These are phyloP conservation scores for Thecocarcelia acutangulata DNA, from an alignment of 2,888 invertebrate genomes.

Conservation along the genomic window DNA sequence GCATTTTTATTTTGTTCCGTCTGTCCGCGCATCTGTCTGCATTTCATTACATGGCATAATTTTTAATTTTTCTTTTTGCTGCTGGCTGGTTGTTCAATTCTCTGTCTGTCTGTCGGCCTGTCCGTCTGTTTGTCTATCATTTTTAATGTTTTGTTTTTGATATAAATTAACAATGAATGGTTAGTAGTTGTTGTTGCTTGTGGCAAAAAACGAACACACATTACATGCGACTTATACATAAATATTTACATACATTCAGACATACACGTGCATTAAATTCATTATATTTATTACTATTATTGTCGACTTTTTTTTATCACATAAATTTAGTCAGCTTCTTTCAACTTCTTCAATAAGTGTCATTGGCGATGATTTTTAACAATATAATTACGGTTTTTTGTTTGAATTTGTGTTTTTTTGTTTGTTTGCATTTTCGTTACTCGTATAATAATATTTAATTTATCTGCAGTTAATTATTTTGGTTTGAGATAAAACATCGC, in stretches of 20 bases:
- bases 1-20: not conserved
- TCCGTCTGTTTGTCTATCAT: conserved; percentile 10
- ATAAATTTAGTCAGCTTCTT: conserved; percentile 2
- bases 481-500: not conserved
- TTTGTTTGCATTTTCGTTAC: conserved; percentile 4
- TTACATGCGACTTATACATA: not conserved
- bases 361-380: conserved; percentile 66
- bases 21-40: conserved; percentile 52
- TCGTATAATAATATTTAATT: conserved; percentile 20
- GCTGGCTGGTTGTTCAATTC: conserved; percentile 19
- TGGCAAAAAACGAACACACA: conserved; percentile 15
- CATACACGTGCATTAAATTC: conserved; percentile 45
- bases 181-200: conserved; percentile 31
- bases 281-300: conserved; percentile 29
- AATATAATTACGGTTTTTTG: conserved; percentile 56
- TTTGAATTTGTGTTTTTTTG: not conserved
- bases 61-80: conserved; percentile 36
- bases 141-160: conserved; percentile 39
- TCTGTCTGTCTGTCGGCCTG: conserved; percentile 8
- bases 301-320: not conserved
- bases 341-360: conserved; percentile 38
- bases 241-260: conserved; percentile 22
- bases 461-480: conserved; percentile 24
- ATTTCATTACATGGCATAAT: conserved; percentile 67
- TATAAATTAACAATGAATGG: conserved; percentile 36